Conservation (phyloP, 1,140 invertebrate species). For the Plectus sambesii region DNA sequence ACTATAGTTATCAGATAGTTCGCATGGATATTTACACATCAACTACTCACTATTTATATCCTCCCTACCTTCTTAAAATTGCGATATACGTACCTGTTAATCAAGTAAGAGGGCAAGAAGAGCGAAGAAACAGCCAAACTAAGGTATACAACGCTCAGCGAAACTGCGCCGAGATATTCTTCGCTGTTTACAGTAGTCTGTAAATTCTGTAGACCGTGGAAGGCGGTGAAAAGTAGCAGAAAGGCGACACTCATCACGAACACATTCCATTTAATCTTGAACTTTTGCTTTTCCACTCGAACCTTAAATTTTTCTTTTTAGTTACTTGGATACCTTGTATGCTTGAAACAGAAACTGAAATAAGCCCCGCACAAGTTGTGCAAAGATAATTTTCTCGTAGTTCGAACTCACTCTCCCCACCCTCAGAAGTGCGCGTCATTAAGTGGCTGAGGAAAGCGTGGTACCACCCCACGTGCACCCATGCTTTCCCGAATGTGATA, state of each 20-base stretch:
- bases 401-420: too few relatives aligned
- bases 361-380: too few relatives aligned
- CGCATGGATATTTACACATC: too few relatives aligned
- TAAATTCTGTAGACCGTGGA: constrained; percentile 74
- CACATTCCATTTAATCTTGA: constrained; percentile 35
- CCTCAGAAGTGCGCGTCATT: too few relatives aligned
- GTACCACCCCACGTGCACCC: too few relatives aligned
- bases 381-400: too few relatives aligned
- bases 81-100: constrained; percentile 19
- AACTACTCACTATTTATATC: constrained; percentile 13
- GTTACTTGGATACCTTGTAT: too few relatives aligned
- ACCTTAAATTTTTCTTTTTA: too few relatives aligned
- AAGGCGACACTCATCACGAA: constrained; percentile 71
- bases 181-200: constrained; percentile 49
- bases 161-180: constrained; percentile 32
- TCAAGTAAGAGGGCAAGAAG: constrained; percentile 41
- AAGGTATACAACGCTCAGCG: constrained; percentile 37
- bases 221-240: constrained; percentile 84
- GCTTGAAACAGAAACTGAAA: too few relatives aligned
- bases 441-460: too few relatives aligned
- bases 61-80: background rate
- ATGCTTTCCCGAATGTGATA: too few relatives aligned
- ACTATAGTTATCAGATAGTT: too few relatives aligned
- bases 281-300: constrained; percentile 27
- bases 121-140: constrained; percentile 41